phyloP scores from a whole-genome alignment of 2,797 vertebrate genomes.

The Garrulus glandarius region DNA sequence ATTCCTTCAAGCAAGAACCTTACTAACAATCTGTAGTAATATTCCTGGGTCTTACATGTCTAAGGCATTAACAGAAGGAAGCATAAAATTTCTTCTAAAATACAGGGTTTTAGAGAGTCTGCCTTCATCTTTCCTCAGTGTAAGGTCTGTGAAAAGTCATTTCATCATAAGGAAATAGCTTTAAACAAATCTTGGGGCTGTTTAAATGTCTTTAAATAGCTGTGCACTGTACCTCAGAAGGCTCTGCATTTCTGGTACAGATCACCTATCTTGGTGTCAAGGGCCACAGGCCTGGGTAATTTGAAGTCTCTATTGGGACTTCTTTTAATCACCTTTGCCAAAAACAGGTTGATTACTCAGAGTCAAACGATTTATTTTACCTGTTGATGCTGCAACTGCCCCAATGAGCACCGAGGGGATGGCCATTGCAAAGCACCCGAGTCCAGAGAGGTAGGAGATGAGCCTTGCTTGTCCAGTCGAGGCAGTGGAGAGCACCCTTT shows the following conservation, averaged over 20 bases:
- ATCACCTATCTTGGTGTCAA: neutral
- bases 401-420: conserved; percentile 78
- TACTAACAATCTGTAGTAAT: neutral
- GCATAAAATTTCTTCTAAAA: neutral
- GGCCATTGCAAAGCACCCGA: conserved; percentile 67
- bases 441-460: conserved; percentile 74
- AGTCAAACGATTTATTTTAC: neutral
- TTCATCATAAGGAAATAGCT: neutral
- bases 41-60: neutral
- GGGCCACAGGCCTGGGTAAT: neutral
- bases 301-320: neutral
- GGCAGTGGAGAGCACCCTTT: conserved; percentile 62
- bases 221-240: neutral
- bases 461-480: conserved; percentile 71
- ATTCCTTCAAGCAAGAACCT: neutral
- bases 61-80: neutral
- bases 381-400: conserved; percentile 77
- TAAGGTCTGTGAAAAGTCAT: neutral
- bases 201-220: neutral
- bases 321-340: neutral
- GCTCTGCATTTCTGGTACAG: neutral
- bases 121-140: neutral
- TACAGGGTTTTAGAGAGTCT: neutral
- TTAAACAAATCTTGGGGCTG: neutral
- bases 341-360: neutral